These are phyloP conservation scores for Rhinogobio ventralis DNA, from an alignment of 2,797 vertebrate species.

Conservation along the genomic window DNA sequence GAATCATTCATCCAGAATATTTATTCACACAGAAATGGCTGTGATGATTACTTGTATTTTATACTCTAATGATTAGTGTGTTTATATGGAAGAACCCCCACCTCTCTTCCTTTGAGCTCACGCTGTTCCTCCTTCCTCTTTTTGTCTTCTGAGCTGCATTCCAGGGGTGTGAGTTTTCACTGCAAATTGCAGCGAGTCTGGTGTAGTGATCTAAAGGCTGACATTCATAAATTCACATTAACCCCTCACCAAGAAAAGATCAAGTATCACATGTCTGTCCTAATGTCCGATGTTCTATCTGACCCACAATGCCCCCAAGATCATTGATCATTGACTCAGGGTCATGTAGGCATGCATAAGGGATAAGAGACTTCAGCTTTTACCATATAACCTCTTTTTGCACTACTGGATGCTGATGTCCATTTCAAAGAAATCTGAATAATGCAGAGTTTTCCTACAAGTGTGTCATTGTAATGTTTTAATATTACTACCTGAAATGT, in stretches of 20 bases:
- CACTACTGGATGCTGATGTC: not conserved
- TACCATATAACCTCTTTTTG: not conserved
- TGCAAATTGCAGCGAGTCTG: slow-evolving; percentile 1
- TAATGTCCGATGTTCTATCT: not conserved
- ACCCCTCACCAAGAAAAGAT: slow-evolving; percentile 7
- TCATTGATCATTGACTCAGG: not conserved
- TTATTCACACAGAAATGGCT: slow-evolving; percentile 51
- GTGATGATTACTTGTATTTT: slow-evolving; percentile 47
- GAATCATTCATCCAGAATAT: slow-evolving; percentile 42
- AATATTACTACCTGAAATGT: not conserved
- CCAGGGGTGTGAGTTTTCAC: slow-evolving; percentile 32
- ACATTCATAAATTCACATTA: slow-evolving; percentile 3
- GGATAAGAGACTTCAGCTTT: not conserved
- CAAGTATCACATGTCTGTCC: not conserved
- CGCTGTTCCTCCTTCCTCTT: slow-evolving; percentile 35
- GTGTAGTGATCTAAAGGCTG: not conserved
- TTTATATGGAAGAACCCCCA: slow-evolving; percentile 40
- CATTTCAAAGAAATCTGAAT: slow-evolving; percentile 1
- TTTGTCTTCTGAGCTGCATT: slow-evolving; percentile 23
- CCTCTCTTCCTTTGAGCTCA: slow-evolving; percentile 47
- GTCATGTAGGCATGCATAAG: not conserved
- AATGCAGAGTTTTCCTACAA: not conserved
- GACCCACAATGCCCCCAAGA: not conserved
- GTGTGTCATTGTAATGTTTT: not conserved
- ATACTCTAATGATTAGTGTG: slow-evolving; percentile 43